A percentile compares a stretch with the other conserved stretches of the same genome.
Evolutionary conservation across 2,888 invertebrate genomes (phyloP).

Genomic region (Thereva unica): DNA sequence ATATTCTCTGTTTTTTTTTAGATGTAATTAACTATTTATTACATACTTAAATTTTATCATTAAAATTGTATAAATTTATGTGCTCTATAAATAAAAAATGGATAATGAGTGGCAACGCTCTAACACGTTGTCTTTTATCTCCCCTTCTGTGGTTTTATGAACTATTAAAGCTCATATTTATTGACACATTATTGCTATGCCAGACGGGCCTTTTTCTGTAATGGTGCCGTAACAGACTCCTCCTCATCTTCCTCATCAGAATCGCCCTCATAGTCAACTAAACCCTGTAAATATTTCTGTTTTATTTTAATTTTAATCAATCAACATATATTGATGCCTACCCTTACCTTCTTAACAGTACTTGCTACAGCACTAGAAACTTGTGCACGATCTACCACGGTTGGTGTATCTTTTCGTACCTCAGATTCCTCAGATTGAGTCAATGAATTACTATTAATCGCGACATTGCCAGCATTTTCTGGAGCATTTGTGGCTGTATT

Average conservation of each 20-base stretch:
- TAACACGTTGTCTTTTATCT: slow-evolving; percentile 30
- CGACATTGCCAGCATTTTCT: slow-evolving; percentile 22
- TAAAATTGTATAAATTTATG: slow-evolving; percentile 45
- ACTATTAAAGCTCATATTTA: slow-evolving; percentile 7
- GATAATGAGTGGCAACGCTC: slow-evolving; percentile 44
- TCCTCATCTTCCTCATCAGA: slow-evolving; percentile 93
- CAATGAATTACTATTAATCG: slow-evolving; percentile 8
- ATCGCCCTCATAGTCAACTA: slow-evolving; percentile 97
- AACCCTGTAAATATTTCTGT: slow-evolving; percentile 64
- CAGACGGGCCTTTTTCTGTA: slow-evolving; percentile 57
- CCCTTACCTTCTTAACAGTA: slow-evolving; percentile 24
- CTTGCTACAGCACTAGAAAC: slow-evolving; percentile 13
- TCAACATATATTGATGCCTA: too few species aligned
- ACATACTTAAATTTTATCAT: slow-evolving; percentile 35
- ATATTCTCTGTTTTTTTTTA: slow-evolving; percentile 29
- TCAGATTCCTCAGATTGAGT: slow-evolving; percentile 9
- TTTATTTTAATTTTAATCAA: too few species aligned
- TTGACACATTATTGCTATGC: slow-evolving; percentile 52
- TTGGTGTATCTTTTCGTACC: slow-evolving; percentile 5
- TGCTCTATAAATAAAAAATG: slow-evolving; percentile 47
- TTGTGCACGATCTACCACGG: slow-evolving; percentile 6
- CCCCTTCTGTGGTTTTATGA: slow-evolving; percentile 11
- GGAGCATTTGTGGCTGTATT: slow-evolving; percentile 18
- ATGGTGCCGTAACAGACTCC: slow-evolving; percentile 53
- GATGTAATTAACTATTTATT: slow-evolving; percentile 35